Conservation (phyloP, 2,888 invertebrate genomes). For the Mechanitis mazaeus region DNA sequence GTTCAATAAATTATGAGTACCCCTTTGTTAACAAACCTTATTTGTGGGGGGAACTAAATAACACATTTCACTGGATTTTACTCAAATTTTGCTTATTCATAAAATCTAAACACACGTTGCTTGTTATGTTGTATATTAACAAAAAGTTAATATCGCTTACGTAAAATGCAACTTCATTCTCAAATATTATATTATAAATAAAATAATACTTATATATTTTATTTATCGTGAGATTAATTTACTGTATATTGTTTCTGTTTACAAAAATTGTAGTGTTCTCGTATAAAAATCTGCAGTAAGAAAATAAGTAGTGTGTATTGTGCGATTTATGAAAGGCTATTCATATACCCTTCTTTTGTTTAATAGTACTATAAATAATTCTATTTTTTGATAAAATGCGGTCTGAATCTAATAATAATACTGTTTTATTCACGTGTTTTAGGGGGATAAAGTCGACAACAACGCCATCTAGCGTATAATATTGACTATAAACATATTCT, state of each 20-base stretch:
- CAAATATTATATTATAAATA: constrained; percentile 1
- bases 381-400: not conserved
- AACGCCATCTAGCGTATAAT: no score
- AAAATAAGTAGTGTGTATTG: not conserved
- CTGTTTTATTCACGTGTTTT: no score
- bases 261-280: not conserved
- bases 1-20: constrained; percentile 55
- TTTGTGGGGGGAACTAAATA: constrained; percentile 41
- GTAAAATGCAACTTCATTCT: no score
- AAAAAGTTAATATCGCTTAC: no score
- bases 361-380: constrained; percentile 5
- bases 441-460: no score
- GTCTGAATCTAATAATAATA: not conserved
- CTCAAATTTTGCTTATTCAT: not conserved
- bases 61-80: not conserved
- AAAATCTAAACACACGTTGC: not conserved
- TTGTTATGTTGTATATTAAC: no score
- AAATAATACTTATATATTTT: constrained; percentile 7
- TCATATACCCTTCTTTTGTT: not conserved
- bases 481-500: no score
- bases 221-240: not conserved
- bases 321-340: not conserved
- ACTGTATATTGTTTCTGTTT: not conserved
- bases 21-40: constrained; percentile 57
- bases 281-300: constrained; percentile 2